Percentiles rank a stretch among this genome's conserved stretches.
Evolutionary conservation across 2,797 vertebrate genomes (phyloP).

Genomic region (Crenuchus spilurus): DNA sequence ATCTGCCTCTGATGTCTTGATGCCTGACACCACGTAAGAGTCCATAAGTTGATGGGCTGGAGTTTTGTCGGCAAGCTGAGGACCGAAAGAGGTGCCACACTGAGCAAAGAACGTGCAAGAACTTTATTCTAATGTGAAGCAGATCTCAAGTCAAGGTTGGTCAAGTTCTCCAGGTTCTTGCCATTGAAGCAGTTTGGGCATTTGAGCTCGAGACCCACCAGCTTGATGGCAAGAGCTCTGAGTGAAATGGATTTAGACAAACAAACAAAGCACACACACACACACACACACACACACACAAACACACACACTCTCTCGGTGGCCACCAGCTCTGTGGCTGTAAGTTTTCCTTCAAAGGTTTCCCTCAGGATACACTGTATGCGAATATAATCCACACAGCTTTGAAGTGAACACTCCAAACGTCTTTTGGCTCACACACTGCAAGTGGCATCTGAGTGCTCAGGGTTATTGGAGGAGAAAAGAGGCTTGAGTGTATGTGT

Average conservation of each 20-base stretch:
- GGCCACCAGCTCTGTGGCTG: conserved; percentile 75
- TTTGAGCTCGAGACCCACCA: conserved; percentile 54
- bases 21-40: no score
- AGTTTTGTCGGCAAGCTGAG: no score
- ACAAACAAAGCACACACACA: conserved; percentile 67
- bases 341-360: conserved; percentile 79
- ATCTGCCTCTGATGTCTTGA: no score
- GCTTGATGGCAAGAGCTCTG: conserved; percentile 62
- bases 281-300: conserved; percentile 30
- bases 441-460: conserved; percentile 71
- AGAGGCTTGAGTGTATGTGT: conserved; percentile 61
- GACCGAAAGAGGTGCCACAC: no score
- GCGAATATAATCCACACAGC: conserved; percentile 77
- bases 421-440: conserved; percentile 76
- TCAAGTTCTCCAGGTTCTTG: conserved; percentile 1
- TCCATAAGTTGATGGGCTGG: no score
- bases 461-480: conserved; percentile 69
- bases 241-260: conserved; percentile 79
- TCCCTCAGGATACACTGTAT: conserved; percentile 76
- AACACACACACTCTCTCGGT: conserved; percentile 41
- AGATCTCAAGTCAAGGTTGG: neutral
- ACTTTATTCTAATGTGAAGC: neutral
- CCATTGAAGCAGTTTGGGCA: conserved; percentile 47
- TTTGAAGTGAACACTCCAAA: conserved; percentile 81
- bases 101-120: no score